Evolutionary conservation across 2,888 invertebrate genomes (phyloP), one percentile per base, ranked within the genome.

Genomic region (Bimastos eiseni): DNA sequence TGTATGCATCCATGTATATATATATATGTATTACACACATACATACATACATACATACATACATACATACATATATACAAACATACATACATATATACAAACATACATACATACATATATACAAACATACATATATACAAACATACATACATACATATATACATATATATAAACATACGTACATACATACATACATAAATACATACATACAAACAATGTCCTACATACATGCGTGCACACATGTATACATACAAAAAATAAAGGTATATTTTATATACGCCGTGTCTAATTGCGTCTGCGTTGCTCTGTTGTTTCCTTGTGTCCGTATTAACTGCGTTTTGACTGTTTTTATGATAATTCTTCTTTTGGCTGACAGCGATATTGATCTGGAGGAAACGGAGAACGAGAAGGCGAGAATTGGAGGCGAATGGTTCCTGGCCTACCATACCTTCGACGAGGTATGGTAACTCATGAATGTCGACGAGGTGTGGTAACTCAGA

Each of bases 391-490:
- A 90, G 34, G 24, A 21, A 33, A n/a, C 1, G 21, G 38, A 21
- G 6, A 86, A 86, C n/a, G 33, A 4, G 19, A 33, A 90, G 44
- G 37, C 90, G 6, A 33, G 41, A 38, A 36, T 49, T 8, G 83
- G 83, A n/a, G 89, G 86, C 21, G 84, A 38, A 2, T 90, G 90
- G 90, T 92, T 92, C 84, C 30, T 88, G 15, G 30, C 90, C 70
- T 92, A 91, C 83, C 92, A 92, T 84, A 83, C 30, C 15, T 90
- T 70, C 83, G 89, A 84, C 8, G 90, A 92, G 92, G 92, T 92
- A 37, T 41, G 41, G 41, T 41, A 6, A 41, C 15, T 41, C 6
- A 41, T 41, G 41, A 41, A 41, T n/a, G n/a, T 70, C 83, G 89
- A 84, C 8, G 90, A 92, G 92, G 92, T 92, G 33, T 41, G 41